A percentile compares a stretch with the other conserved stretches of the same genome.
Evolutionary conservation across 2,797 vertebrate species (phyloP).

Genomic region (Fistularia tabacaria): DNA sequence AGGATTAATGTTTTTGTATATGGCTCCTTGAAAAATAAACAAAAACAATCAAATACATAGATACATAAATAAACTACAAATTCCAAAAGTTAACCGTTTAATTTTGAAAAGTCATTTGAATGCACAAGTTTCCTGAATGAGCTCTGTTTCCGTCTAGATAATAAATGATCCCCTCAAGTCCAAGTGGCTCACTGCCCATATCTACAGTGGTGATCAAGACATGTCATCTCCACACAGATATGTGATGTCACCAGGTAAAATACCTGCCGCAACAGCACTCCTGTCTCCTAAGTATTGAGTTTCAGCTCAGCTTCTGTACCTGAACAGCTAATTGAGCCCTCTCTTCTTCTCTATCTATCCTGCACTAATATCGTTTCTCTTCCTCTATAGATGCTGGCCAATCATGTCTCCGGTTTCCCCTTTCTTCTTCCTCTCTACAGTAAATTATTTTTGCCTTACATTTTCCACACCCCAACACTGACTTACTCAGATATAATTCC

Average conservation of each 20-base stretch:
- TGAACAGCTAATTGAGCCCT: slow-evolving; percentile 41
- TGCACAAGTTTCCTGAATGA: too few species aligned
- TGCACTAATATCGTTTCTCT: background rate
- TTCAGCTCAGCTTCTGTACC: slow-evolving; percentile 29
- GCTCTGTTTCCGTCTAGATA: slow-evolving; percentile 8
- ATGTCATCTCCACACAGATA: slow-evolving; percentile 44
- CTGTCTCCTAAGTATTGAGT: slow-evolving; percentile 29
- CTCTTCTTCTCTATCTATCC: slow-evolving; percentile 3
- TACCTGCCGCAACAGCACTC: slow-evolving; percentile 39
- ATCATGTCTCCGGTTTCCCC: slow-evolving; percentile 9
- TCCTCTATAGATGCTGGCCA: slow-evolving; percentile 9
- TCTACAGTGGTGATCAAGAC: slow-evolving; percentile 34
- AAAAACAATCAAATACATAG: too few species aligned
- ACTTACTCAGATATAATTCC: too few species aligned
- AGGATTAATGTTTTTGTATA: slow-evolving; percentile 9
- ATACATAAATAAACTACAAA: too few species aligned
- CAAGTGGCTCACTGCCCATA: slow-evolving; percentile 10
- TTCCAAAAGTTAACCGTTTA: too few species aligned
- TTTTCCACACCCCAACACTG: too few species aligned
- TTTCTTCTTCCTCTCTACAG: slow-evolving; percentile 6
- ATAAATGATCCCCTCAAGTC: background rate
- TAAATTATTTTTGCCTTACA: background rate
- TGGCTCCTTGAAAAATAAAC: too few species aligned
- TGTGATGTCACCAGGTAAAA: slow-evolving; percentile 47
- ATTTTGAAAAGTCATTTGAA: too few species aligned